Conservation (phyloP, 2,113 vertebrate genomes). For the Plestiodon gilberti region DNA sequence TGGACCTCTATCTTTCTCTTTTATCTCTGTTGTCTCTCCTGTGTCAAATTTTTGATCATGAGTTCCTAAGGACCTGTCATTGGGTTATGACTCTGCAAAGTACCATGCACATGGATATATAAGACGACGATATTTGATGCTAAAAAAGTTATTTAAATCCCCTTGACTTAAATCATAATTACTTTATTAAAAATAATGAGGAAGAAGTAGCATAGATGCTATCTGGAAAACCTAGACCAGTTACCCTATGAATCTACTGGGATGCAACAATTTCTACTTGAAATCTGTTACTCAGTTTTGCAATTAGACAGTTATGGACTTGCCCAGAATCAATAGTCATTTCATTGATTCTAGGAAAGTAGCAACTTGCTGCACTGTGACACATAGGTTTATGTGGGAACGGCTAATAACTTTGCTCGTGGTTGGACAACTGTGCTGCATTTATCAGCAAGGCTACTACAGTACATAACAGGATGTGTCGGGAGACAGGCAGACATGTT, state of each 20-base stretch:
- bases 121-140: too few species aligned
- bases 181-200: neutral
- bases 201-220: neutral
- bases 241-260: neutral
- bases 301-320: neutral
- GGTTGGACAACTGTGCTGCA: neutral
- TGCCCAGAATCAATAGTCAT: neutral
- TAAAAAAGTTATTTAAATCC: too few species aligned
- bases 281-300: neutral
- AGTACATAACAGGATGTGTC: neutral
- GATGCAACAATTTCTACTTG: neutral
- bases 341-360: neutral
- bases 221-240: neutral
- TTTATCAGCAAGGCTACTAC: neutral
- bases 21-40: too few species aligned
- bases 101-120: too few species aligned
- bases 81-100: too few species aligned
- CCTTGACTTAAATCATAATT: too few species aligned
- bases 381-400: neutral
- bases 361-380: neutral
- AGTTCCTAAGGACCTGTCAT: too few species aligned
- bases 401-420: neutral
- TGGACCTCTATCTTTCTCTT: too few species aligned
- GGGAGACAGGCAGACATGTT: neutral
- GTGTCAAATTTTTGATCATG: too few species aligned